Evolutionary conservation across 2,113 vertebrate genomes (phyloP), one percentile per base, ranked within the genome.

Genomic region (Amazona vittata): DNA sequence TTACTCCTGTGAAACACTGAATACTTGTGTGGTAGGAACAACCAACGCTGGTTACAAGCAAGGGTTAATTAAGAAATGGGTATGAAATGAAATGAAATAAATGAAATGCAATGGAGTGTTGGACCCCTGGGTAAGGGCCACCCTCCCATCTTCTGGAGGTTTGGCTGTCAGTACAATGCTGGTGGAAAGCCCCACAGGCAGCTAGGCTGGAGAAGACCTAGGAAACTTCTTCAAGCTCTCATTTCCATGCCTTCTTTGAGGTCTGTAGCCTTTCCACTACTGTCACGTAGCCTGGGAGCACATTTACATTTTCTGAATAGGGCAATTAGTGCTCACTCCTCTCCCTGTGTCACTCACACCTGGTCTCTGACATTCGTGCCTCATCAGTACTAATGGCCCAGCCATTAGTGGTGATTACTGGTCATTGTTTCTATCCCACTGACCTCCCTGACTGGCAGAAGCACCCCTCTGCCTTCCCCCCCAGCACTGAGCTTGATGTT

Each of bases 281-380:
- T 78, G 50, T 83, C 88, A 69, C 10, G 1, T 15, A 80, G 73
- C n/a, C 81, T 43, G 60, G 64, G 59, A 93, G 22, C 15, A 50
- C 69, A 97, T 97, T 97, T 94, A 79, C 93, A 93, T 97, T 96
- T 97, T 83, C 92, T 96, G 93, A 97, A 94, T 92, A 93, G 79
- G 76, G 90, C 91, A 96, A 96, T 97, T 95, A 97, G 64, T 24
- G 86, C 92, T 77, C 39, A 4, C 84, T 94, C 67, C 89, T 93
- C 57, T 86, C 50, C 77, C 69, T 1, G 2, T 57, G 80, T 79
- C 90, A 53, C 94, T 95, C 1, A 69, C 84, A 96, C 86, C 95
- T 91, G 93, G 92, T 87, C 86, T 84, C 94, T 79, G 96, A 86
- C 82, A 64, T 33, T 49, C 19, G 24, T 91, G 82, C 37, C 75